A percentile compares a stretch with the other conserved stretches of the same genome.
phyloP scores from a whole-genome alignment of 2,888 invertebrate species.

The Poecilobothrus nobilitatus region DNA sequence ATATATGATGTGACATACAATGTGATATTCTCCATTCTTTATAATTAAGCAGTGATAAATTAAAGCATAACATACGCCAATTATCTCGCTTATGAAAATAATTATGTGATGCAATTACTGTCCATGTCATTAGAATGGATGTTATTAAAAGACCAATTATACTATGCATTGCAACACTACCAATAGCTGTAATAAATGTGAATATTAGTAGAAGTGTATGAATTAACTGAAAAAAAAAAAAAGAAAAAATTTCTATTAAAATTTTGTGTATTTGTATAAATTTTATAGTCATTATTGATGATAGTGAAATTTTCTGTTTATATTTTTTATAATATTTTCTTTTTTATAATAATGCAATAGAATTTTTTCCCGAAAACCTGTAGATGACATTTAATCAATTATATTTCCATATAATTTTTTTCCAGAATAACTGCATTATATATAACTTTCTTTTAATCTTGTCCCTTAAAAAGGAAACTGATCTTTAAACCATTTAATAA shows the following conservation, averaged over 20 bases:
- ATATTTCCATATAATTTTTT: no score
- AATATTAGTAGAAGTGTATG: conserved; percentile 36
- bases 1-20: conserved; percentile 66
- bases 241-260: conserved; percentile 21
- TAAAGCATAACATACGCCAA: conserved; percentile 69
- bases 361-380: no score
- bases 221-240: conserved; percentile 28
- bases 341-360: no score
- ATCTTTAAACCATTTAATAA: no score
- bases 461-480: no score
- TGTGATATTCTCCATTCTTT: conserved; percentile 67
- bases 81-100: conserved; percentile 66
- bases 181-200: conserved; percentile 31
- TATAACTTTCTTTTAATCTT: no score
- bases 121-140: conserved; percentile 51
- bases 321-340: no score
- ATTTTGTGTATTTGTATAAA: no score
- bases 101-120: conserved; percentile 59
- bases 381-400: no score
- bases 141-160: conserved; percentile 39
- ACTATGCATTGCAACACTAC: conserved; percentile 32
- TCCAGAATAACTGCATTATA: no score
- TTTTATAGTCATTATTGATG: no score
- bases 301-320: no score
- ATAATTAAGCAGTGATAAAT: conserved; percentile 52